phyloP scores from a whole-genome alignment of 1,140 invertebrate genomes.

The Lordiphosa clarofinis region DNA sequence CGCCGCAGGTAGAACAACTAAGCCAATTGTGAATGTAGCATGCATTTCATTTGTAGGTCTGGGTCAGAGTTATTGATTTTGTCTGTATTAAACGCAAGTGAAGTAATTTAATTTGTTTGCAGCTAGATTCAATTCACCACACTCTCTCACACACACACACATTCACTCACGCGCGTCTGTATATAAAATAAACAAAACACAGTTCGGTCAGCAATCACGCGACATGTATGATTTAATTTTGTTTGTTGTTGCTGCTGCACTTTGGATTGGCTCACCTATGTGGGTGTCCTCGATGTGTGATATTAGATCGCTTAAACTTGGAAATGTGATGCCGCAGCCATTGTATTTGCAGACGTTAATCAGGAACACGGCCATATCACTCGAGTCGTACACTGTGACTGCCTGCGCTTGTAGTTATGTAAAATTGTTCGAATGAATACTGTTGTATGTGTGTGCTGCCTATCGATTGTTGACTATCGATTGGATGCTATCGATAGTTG shows the following conservation, averaged over 20 bases:
- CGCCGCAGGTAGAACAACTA: slow-evolving; percentile 32
- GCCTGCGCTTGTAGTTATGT: slow-evolving; percentile 60
- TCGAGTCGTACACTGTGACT: slow-evolving; percentile 75
- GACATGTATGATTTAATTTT: slow-evolving; percentile 52
- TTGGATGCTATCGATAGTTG: slow-evolving; percentile 31
- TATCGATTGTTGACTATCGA: slow-evolving; percentile 46
- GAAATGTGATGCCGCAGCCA: slow-evolving; percentile 90
- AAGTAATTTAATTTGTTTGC: slow-evolving; percentile 27
- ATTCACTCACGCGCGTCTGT: slow-evolving; percentile 10
- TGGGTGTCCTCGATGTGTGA: slow-evolving; percentile 92
- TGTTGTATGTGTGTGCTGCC: slow-evolving; percentile 35
- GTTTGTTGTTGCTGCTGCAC: slow-evolving; percentile 29
- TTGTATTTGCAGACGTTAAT: slow-evolving; percentile 93
- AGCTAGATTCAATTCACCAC: slow-evolving; percentile 45
- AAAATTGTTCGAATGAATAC: slow-evolving; percentile 57
- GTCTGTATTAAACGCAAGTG: slow-evolving; percentile 31
- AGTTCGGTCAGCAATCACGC: slow-evolving; percentile 47
- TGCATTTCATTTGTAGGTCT: slow-evolving; percentile 10
- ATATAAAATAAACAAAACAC: slow-evolving; percentile 73
- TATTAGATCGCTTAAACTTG: slow-evolving; percentile 88
- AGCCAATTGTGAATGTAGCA: slow-evolving; percentile 18
- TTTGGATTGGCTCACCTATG: slow-evolving; percentile 84
- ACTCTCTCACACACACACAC: slow-evolving; percentile 20
- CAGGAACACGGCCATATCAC: slow-evolving; percentile 90
- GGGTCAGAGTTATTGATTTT: slow-evolving; percentile 40